A percentile compares a stretch with the other conserved stretches of the same genome.
phyloP scores from a whole-genome alignment of 1,140 invertebrate genomes.

The Arctopsyche grandis region DNA sequence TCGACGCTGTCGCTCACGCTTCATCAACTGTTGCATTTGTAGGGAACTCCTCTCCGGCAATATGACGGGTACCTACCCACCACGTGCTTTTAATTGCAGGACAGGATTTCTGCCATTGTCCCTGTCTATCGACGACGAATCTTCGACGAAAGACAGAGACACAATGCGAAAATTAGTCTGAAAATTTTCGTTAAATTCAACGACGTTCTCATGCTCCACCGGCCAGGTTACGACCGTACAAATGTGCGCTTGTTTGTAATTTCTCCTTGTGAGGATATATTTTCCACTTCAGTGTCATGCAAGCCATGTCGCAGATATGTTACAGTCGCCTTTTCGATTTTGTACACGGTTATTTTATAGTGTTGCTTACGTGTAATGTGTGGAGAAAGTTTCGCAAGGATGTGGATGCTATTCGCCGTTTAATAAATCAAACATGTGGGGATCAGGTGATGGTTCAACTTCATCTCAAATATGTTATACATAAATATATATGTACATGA shows the following conservation, averaged over 20 bases:
- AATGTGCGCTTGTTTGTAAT: conserved; percentile 45
- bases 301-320: conserved; percentile 1
- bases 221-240: conserved; percentile 49
- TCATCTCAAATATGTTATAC: too few relatives aligned
- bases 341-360: not conserved
- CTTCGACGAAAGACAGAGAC: conserved; percentile 27
- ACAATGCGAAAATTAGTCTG: conserved; percentile 30
- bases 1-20: conserved; percentile 64
- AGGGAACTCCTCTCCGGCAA: conserved; percentile 59
- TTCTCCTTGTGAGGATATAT: not conserved
- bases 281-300: conserved; percentile 31
- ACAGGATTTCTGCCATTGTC: conserved; percentile 15
- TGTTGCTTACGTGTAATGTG: not conserved
- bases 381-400: too few relatives aligned
- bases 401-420: too few relatives aligned
- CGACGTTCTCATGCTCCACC: conserved; percentile 14
- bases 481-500: too few relatives aligned
- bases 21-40: conserved; percentile 62
- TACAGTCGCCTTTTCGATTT: not conserved
- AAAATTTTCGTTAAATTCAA: conserved; percentile 35
- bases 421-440: too few relatives aligned
- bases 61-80: conserved; percentile 63
- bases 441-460: too few relatives aligned
- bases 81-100: conserved; percentile 61
- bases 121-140: conserved; percentile 1